Base-by-base conservation (phyloP, 2,113 vertebrate genomes). In the Burhinus bistriatus region DNA sequence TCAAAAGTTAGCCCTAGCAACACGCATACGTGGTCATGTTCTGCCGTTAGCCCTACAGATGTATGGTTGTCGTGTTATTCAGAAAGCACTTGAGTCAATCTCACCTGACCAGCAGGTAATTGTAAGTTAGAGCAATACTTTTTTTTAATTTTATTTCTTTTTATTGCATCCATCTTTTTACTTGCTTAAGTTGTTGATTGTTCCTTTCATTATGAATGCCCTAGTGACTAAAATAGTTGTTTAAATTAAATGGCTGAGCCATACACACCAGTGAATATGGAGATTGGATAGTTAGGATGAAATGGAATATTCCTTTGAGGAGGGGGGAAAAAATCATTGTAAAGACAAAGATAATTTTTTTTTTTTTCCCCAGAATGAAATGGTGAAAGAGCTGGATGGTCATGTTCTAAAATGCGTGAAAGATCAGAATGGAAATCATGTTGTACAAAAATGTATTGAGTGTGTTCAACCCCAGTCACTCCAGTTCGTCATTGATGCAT, bases 61-160 rank as follows among this genome's bases (percentile, higher is more conserved):
- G 99, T 99, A 99, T 38, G 99, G 99, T 47, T 99, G 99, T 89
- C 98, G 99, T 66, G 99, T 99, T 40, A 99, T 99, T 97, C 99
- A 99, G 97, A 99, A 99, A 97, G 99, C 99, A 12, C 97, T 99
- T n/a, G 99, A 99, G 96, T 99, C 99, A 64, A 99, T 99, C 95
- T 99, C 99, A 93, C 99, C 99, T 97, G 99, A 99, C 98, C 99
- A 99, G 99, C 99, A 99, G 99, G 99, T 99, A 99, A 99, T 99
- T 99, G 99, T 99, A 99, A 99, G 99, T 99, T 98, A 98, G 98
- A 98, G 91, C 97, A 96, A 89, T 76, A 83, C 90, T 95, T 98
- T 94, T 95, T 71, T 72, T 93, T 3, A 1, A 71, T 81, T 95
- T 94, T 82, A 49, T 66, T 94, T 83, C 8, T 84, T 93, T 91